Evolutionary conservation across 2,888 invertebrate species (phyloP).

Genomic region (Acleris holmiana): DNA sequence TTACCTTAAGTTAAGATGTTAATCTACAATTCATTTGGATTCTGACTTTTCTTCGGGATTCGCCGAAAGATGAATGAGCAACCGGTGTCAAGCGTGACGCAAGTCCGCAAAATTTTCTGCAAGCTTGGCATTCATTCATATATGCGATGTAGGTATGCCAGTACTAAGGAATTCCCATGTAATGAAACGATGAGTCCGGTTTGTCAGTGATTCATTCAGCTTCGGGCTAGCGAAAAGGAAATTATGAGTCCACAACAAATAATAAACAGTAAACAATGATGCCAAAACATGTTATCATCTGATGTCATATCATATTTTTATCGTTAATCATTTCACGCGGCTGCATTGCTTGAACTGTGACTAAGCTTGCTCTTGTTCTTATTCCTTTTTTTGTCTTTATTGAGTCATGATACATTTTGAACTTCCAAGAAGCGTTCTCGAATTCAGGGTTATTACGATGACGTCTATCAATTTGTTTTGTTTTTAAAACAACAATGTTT

Average conservation of each 20-base stretch:
- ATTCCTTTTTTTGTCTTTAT: constrained; percentile 3
- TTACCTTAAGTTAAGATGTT: constrained; percentile 8
- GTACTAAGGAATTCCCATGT: constrained; percentile 45
- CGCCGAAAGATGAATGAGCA: constrained; percentile 25
- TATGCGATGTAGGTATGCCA: constrained; percentile 20
- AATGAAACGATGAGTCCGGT: constrained; percentile 41
- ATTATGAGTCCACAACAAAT: constrained; percentile 18
- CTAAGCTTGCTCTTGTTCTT: constrained; percentile 14
- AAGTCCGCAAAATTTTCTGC: constrained; percentile 31
- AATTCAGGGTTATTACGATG: constrained; percentile 1
- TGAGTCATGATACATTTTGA: neutral
- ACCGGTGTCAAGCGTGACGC: constrained; percentile 24
- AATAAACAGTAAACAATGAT: constrained; percentile 34
- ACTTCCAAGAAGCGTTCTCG: constrained; percentile 21
- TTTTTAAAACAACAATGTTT: too few relatives aligned
- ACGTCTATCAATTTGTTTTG: neutral
- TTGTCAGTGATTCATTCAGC: constrained; percentile 41
- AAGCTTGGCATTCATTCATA: constrained; percentile 42
- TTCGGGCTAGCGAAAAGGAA: constrained; percentile 28
- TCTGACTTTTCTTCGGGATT: constrained; percentile 13
- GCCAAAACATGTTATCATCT: constrained; percentile 29
- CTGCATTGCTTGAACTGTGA: constrained; percentile 8
- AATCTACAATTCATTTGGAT: neutral
- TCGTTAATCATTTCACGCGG: constrained; percentile 17
- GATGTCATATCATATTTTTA: constrained; percentile 35